A percentile compares a stretch with the other conserved stretches of the same genome.
These are phyloP conservation scores for Micromesistius poutassou DNA, from an alignment of 2,797 vertebrate species.

Conservation along the genomic window DNA sequence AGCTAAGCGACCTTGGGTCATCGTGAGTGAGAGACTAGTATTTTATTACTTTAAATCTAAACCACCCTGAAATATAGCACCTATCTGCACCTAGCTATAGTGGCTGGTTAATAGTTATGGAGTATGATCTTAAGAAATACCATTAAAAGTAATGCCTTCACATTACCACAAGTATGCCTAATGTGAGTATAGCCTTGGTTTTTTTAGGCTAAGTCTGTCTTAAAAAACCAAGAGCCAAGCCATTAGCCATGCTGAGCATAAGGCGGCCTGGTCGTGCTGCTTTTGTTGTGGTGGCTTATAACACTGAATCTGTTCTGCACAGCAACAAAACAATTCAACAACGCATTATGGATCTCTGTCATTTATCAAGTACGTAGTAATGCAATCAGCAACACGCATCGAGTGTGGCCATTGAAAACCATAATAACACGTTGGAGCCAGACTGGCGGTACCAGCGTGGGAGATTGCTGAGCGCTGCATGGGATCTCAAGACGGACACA, in stretches of 20 bases:
- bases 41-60: no score
- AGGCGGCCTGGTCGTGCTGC: no score
- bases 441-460: conserved; percentile 11
- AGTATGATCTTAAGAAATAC: background rate
- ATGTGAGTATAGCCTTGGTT: background rate
- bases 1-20: no score
- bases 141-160: background rate
- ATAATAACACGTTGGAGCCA: conserved; percentile 19
- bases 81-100: background rate
- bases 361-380: conserved; percentile 16
- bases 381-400: background rate
- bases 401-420: conserved; percentile 17
- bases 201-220: background rate
- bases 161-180: background rate
- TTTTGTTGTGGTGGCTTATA: no score
- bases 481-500: conserved; percentile 23
- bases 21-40: no score
- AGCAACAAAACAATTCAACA: conserved; percentile 11
- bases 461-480: conserved; percentile 13
- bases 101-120: background rate
- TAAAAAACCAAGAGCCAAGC: no score
- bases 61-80: no score
- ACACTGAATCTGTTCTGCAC: no score
- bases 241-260: no score
- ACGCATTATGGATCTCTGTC: background rate